Evolutionary conservation across 2,113 vertebrate genomes (phyloP), one percentile per base, ranked within the genome.

Genomic region (Arenaria interpres): DNA sequence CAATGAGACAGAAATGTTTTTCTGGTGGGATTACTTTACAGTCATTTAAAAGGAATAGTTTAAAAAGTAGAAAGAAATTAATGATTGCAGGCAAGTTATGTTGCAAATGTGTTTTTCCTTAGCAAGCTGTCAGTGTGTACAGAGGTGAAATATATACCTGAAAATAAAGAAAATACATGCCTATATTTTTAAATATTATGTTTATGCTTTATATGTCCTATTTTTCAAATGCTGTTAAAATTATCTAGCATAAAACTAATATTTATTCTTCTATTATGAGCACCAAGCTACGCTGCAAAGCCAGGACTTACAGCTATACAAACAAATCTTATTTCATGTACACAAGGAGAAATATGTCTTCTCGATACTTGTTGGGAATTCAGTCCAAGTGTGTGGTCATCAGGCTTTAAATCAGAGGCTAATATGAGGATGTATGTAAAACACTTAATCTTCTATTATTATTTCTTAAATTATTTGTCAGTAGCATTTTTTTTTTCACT

Each of bases 231-330:
- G 88, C 57, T 85, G 91, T 90, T 95, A 84, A 94, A 96, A 97
- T 79, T 81, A 89, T 92, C 90, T 96, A 95, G 94, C 96, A 97
- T 97, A 97, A 98, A 97, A 86, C 91, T 96, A 97, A 96, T 98
- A 98, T 98, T 98, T 98, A 98, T 97, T 97, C 76, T 74, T 94
- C 91, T 64, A 83, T 96, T 96, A 97, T 95, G 69, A 87, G 68
- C 30, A 88, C 59, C 71, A 84, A 88, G 51, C 43, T 67, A 76
- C 30, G 48, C 56, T 88, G 89, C 82, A 94, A 97, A 98, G 84
- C 94, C 69, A 92, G 91, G 84, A 97, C 88, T 80, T 96, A 83
- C 24, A 71, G 92, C 89, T 95, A 97, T 57, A 91, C 95, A 98
- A 98, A 91, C 78, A 96, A 53, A 81, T 84, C 93, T 93, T 45